Percentiles rank a stretch among this genome's conserved stretches.
These are phyloP conservation scores for Penaeus japonicus DNA, from an alignment of 1,140 invertebrate species.

Conservation along the genomic window DNA sequence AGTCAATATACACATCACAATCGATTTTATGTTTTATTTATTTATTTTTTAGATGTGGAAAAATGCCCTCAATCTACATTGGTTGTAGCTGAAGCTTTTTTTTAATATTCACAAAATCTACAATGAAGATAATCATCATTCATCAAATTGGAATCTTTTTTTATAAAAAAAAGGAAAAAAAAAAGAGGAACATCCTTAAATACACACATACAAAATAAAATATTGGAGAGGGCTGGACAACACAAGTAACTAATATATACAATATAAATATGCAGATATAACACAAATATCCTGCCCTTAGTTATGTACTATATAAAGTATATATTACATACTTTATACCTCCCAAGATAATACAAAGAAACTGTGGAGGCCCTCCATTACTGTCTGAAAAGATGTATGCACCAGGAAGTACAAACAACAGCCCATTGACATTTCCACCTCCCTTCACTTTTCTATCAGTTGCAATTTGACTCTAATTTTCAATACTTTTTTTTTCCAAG, in stretches of 20 bases:
- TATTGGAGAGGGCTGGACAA: slow-evolving; percentile 23
- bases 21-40: neutral
- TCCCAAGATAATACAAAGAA: neutral
- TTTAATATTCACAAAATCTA: neutral
- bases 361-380: neutral
- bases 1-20: slow-evolving; percentile 9
- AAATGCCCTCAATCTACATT: slow-evolving; percentile 41
- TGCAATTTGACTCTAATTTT: neutral
- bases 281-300: neutral
- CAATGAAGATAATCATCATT: neutral
- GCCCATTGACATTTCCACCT: too few species aligned
- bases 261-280: slow-evolving; percentile 20
- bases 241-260: slow-evolving; percentile 37
- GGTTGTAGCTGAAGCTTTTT: neutral
- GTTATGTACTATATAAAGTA: too few species aligned
- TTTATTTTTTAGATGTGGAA: neutral
- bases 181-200: slow-evolving; percentile 30
- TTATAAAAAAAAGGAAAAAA: slow-evolving; percentile 26
- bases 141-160: neutral
- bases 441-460: too few species aligned
- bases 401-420: slow-evolving; percentile 19
- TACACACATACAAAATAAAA: slow-evolving; percentile 44
- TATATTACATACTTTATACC: too few species aligned
- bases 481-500: neutral
- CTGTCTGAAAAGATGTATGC: neutral